Evolutionary conservation across 1,140 invertebrate genomes (phyloP), one percentile per base, ranked within the genome.

Genomic region (Zeugodacus cucurbitae): DNA sequence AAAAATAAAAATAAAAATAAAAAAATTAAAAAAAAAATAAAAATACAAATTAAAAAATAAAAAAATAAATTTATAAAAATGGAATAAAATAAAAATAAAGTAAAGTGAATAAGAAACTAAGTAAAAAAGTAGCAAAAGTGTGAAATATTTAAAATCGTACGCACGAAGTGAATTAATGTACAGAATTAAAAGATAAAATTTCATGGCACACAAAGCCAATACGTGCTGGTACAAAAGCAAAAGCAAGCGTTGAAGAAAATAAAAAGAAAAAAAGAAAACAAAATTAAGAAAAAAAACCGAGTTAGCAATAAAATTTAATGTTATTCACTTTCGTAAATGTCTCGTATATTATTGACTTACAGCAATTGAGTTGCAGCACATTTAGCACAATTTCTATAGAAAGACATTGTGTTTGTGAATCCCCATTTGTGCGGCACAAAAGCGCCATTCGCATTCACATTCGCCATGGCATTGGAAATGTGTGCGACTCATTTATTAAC

Each of bases 401-500:
- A 74, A 22, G 17, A 17, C 67, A 37, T 74, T 74, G 14, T 74
- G 32, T 22, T 74, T 74, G 32, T 74, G 34, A 41, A 74, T 82
- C 74, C 20, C 8, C 44, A 26, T 22, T 82, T 41, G 17, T n/a
- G 22, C 8, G 5, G 20, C 41, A 44, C 41, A n/a, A 34, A 44
- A 44, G 32, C 70, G 32, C 34, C 17, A 44, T 44, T 44, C 22
- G n/a, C 48, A 54, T 11, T 37, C 26, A 41, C 17, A 44, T 44
- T 44, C 22, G n/a, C 48, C 29, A 11, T 37, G 44, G 74, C 74
- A 48, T 48, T 48, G 74, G 41, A 29, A 82, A 48, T 48, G 74
- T 48, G 74, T 48, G 26, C 48, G n/a, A 37, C 74, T 82, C 41
- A 29, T 82, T 82, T 82, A 82, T 82, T 82, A 82, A 82, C 74